Evolutionary conservation across 2,113 vertebrate genomes (phyloP), one percentile per base, ranked within the genome.

Genomic region (Brachionichthys hirsutus): DNA sequence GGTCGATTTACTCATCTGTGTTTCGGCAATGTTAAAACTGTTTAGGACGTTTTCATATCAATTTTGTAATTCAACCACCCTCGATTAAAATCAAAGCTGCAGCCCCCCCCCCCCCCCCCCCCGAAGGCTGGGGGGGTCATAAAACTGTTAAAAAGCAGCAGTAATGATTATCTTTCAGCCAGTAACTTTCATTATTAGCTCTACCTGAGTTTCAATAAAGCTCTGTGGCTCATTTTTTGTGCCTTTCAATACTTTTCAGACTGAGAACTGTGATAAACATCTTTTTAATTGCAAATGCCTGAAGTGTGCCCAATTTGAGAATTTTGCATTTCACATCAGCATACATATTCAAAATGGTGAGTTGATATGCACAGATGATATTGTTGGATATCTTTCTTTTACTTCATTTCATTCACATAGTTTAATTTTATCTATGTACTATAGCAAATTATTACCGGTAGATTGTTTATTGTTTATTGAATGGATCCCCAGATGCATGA

Each of bases 251-350:
- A 70, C 6, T 30, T 6, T 30, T 30, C 77, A 77, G 67, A 74
- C 69, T 77, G 71, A 55, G 58, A 81, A 74, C 78, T 53, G 76
- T 68, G 80, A 83, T 79, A 86, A 86, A 85, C 77, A 84, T 57
- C 63, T 72, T 82, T 87, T 83, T 84, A 89, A 87, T 86, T 89
- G 75, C 82, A 79, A 86, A 69, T 82, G 82, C 70, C 68, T 85
- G 54, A 77, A 83, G 85, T 86, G 82, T 85, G 85, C 86, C 81
- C 77, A 54, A 43, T 70, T 74, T 85, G 67, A 75, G 54, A 77
- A 80, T 73, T 87, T 81, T 83, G 70, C 70, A 58, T 66, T 80
- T 62, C 61, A 63, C 62, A 76, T 62, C 71, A 54, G 63, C 4
- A 6, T 20, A 12, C 42, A 44, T 48, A 52, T 78, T 67, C 38